Evolutionary conservation across 1,140 invertebrate genomes (phyloP).

Genomic region (Drosophila ironensis): DNA sequence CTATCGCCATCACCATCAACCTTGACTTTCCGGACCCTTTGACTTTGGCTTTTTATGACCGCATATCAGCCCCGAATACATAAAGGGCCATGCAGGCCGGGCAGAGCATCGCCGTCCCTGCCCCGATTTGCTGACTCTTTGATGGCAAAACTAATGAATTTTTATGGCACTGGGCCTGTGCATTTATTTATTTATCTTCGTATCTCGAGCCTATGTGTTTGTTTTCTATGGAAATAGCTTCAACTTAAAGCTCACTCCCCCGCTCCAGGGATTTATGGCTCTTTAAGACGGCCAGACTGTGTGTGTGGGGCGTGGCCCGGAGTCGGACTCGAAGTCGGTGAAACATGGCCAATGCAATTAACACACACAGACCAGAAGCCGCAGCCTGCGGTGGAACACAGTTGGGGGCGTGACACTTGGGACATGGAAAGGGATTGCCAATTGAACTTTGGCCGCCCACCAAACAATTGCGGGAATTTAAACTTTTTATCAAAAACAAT

Average conservation of each 20-base stretch:
- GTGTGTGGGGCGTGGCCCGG: slow-evolving; percentile 14
- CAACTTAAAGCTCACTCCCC: slow-evolving; percentile 36
- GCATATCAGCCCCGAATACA: slow-evolving; percentile 17
- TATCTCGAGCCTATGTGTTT: slow-evolving; percentile 5
- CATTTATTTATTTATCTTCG: slow-evolving; percentile 31
- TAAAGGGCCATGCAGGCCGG: not conserved
- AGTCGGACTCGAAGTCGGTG: not conserved
- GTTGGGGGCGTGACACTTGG: not conserved
- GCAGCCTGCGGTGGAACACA: slow-evolving; percentile 4
- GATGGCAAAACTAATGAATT: slow-evolving; percentile 73
- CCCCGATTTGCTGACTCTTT: slow-evolving; percentile 41
- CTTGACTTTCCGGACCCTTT: slow-evolving; percentile 28
- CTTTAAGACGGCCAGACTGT: slow-evolving; percentile 44
- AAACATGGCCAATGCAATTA: slow-evolving; percentile 62
- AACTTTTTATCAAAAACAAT: slow-evolving; percentile 18
- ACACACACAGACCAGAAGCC: slow-evolving; percentile 38
- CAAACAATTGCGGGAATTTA: slow-evolving; percentile 31
- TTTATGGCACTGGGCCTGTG: slow-evolving; percentile 52
- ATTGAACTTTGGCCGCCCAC: slow-evolving; percentile 32
- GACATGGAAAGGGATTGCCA: slow-evolving; percentile 8
- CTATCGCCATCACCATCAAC: slow-evolving; percentile 16
- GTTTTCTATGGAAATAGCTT: slow-evolving; percentile 1
- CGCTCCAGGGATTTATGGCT: slow-evolving; percentile 28
- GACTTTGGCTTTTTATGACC: slow-evolving; percentile 17
- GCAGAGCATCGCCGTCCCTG: not conserved